Evolutionary conservation across 1,140 invertebrate species (phyloP).

Genomic region (Euwallacea similis): DNA sequence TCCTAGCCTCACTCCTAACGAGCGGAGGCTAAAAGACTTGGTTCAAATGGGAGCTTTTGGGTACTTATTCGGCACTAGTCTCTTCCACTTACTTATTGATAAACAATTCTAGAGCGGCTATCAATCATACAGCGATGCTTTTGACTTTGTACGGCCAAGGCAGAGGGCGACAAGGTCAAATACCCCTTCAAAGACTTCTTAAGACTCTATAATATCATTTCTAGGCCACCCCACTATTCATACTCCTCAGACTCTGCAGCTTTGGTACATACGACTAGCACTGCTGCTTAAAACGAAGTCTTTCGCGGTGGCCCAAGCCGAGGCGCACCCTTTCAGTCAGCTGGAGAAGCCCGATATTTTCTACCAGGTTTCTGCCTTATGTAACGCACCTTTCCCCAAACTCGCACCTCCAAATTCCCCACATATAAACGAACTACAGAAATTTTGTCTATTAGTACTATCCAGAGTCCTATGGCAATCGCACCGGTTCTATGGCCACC

Average conservation of each 20-base stretch:
- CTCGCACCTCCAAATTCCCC: neutral
- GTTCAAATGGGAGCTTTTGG: slow-evolving; percentile 71
- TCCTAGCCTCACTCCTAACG: slow-evolving; percentile 83
- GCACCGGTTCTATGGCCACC: slow-evolving; percentile 84
- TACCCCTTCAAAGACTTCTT: neutral
- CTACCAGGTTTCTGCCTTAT: slow-evolving; percentile 63
- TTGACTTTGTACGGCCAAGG: slow-evolving; percentile 80
- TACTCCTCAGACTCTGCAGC: slow-evolving; percentile 77
- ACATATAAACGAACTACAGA: too few relatives aligned
- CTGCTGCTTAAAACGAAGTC: slow-evolving; percentile 79
- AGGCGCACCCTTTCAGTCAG: slow-evolving; percentile 81
- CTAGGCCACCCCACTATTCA: slow-evolving; percentile 68
- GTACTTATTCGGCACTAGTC: slow-evolving; percentile 16
- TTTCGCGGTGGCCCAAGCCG: slow-evolving; percentile 72
- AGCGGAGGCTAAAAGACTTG: slow-evolving; percentile 77
- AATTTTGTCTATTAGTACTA: slow-evolving; percentile 65
- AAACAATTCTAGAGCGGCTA: slow-evolving; percentile 64
- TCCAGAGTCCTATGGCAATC: slow-evolving; percentile 79
- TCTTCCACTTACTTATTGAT: neutral
- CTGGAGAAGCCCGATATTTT: slow-evolving; percentile 88
- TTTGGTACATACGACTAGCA: slow-evolving; percentile 88
- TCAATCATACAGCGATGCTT: slow-evolving; percentile 80
- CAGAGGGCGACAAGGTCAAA: slow-evolving; percentile 64
- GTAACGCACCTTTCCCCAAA: neutral
- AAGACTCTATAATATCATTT: neutral